Evolutionary conservation across 2,888 invertebrate genomes (phyloP).

Genomic region (Sympetrum striolatum): DNA sequence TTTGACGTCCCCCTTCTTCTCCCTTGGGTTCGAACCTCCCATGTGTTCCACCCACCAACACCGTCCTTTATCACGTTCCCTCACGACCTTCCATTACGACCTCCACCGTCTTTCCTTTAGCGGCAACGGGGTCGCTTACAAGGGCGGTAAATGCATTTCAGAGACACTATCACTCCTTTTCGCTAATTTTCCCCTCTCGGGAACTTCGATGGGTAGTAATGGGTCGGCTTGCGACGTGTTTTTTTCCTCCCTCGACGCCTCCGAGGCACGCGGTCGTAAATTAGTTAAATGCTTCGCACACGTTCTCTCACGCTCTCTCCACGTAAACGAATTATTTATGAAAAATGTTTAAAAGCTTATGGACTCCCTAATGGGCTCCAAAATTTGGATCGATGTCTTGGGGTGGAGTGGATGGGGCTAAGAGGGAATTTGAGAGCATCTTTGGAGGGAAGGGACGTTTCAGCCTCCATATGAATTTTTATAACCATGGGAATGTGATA

Average conservation of each 20-base stretch:
- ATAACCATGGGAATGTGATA: no score
- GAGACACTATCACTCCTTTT: background rate
- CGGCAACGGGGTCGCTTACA: slow-evolving; percentile 3
- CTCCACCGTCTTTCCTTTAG: background rate
- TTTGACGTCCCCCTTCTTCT: background rate
- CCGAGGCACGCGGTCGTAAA: background rate
- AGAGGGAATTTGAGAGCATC: no score
- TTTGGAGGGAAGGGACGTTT: no score
- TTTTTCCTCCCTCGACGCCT: slow-evolving; percentile 1
- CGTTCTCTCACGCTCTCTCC: background rate
- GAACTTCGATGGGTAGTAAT: slow-evolving; percentile 31
- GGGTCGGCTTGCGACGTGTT: slow-evolving; percentile 8
- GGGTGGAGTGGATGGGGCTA: background rate
- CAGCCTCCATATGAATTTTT: no score
- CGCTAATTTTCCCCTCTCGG: slow-evolving; percentile 21
- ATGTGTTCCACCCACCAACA: background rate
- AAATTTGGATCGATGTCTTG: background rate
- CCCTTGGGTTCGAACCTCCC: background rate
- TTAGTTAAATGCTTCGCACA: background rate
- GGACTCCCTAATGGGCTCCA: background rate
- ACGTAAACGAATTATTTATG: slow-evolving; percentile 13
- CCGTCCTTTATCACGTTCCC: background rate
- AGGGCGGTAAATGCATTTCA: slow-evolving; percentile 27
- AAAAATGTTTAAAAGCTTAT: slow-evolving; percentile 8
- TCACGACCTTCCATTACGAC: background rate